Evolutionary conservation across 2,113 vertebrate genomes (phyloP), one percentile per base, ranked within the genome.

Genomic region (Sciurus niger): DNA sequence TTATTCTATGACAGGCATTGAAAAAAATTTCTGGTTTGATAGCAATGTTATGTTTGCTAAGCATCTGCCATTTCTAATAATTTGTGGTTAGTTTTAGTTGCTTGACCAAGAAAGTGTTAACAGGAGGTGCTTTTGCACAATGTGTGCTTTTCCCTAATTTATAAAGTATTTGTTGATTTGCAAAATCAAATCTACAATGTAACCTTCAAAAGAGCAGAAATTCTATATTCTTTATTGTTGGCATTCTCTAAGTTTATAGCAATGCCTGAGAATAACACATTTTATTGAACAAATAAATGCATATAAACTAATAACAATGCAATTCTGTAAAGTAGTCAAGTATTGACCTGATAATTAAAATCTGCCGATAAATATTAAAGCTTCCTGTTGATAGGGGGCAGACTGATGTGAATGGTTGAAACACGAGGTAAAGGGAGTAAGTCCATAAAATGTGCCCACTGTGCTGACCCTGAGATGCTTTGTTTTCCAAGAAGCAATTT

Each of bases 11-110:
- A 20, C 16, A 74, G 6, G 2, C 55, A 40, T 79, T 80, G 34
- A 84, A 89, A 86, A 93, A 55, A 73, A 55, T 74, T 82, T 37
- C 24, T 74, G 16, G 46, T 73, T 80, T 48, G 48, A 90, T 67
- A 3, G 22, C 43, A 79, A 65, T 46, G n/a, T 55, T 43, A 51
- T 78, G 10, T 83, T 83, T 77, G 25, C 55, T 53, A 67, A 40
- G 2, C 43, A 46, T 82, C 48, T 86, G 32, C 24, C 32, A 67
- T 20, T 22, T 83, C 24, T 40, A 84, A 84, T 77, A 55, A 90
- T 40, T 10, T 40, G 40, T 40, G 12, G 0, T 37, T 72, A 3
- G 13, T 79, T 65, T 43, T 80, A 80, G 22, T 11, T 88, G 83
- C 6, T 77, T 51, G 32, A 77, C n/a, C 12, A 72, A 77, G 40